phyloP scores from a whole-genome alignment of 35 echinoderm and acorn worm genomes.

The Patiria miniata region DNA sequence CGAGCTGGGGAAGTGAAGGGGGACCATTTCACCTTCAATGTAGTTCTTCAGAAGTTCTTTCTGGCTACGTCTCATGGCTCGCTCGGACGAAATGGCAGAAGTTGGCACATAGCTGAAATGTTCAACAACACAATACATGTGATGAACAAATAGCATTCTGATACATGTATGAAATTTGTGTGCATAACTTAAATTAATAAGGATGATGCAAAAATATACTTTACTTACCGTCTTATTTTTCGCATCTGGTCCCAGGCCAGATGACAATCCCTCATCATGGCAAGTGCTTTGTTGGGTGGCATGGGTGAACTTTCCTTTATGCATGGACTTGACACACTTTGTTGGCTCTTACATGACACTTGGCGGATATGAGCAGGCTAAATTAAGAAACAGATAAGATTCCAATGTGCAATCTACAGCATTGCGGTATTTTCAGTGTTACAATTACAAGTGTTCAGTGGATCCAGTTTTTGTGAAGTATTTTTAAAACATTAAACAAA shows the following conservation, averaged over 20 bases:
- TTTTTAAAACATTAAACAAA: not conserved
- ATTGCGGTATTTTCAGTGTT: not conserved
- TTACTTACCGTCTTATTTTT: conserved; percentile 1
- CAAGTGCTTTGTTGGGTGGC: not conserved
- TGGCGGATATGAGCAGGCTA: conserved; percentile 12
- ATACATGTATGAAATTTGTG: not conserved
- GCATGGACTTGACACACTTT: not conserved
- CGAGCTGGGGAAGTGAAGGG: not conserved
- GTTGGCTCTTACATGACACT: not conserved
- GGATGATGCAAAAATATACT: not conserved
- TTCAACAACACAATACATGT: not conserved
- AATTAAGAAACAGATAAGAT: not conserved
- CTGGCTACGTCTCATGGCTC: not conserved
- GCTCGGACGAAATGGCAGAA: not conserved
- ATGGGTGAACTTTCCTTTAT: not conserved
- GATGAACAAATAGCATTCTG: not conserved
- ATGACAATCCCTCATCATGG: conserved; percentile 7
- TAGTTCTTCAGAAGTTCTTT: conserved; percentile 4
- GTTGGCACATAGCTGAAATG: not conserved
- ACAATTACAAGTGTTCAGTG: not conserved
- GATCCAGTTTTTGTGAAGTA: too few relatives aligned
- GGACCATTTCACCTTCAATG: conserved; percentile 2
- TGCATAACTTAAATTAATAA: not conserved
- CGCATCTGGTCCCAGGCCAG: not conserved
- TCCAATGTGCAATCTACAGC: not conserved